Evolutionary conservation across 2,113 vertebrate genomes (phyloP).

Genomic region (Mus musculus): DNA sequence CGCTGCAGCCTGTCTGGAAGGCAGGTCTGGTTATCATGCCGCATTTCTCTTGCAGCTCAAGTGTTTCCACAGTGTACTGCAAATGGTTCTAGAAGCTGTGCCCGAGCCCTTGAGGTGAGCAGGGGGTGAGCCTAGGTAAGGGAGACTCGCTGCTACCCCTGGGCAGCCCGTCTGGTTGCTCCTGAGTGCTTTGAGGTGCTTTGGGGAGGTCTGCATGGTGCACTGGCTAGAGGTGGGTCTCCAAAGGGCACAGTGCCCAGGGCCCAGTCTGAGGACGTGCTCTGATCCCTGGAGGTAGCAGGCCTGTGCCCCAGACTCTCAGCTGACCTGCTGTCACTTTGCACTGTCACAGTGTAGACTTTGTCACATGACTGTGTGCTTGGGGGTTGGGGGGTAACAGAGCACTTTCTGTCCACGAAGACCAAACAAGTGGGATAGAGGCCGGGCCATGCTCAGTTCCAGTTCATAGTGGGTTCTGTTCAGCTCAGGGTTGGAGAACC

Average conservation of each 20-base stretch:
- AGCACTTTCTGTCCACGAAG: background rate
- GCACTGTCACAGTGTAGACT: background rate
- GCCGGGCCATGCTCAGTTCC: background rate
- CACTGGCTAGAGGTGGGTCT: background rate
- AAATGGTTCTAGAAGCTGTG: conserved; percentile 90
- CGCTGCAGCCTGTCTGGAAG: background rate
- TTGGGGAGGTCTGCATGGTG: background rate
- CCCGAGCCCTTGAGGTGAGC: conserved; percentile 77
- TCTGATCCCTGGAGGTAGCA: background rate
- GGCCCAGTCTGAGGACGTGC: background rate
- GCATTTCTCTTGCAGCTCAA: conserved; percentile 85
- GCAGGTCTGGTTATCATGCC: background rate
- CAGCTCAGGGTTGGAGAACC: conserved; percentile 77
- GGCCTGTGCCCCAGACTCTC: background rate
- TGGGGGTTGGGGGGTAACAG: background rate
- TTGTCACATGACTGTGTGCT: background rate
- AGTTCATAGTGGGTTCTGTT: background rate
- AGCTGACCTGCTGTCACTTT: no score
- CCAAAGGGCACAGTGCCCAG: background rate
- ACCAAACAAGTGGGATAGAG: background rate
- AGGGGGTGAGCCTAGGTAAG: background rate
- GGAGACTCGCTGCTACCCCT: background rate
- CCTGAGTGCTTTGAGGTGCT: background rate
- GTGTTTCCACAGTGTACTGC: conserved; percentile 92
- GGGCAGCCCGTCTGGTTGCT: background rate